These are phyloP conservation scores for Thaumatotibia leucotreta DNA, from an alignment of 1,140 invertebrate species.

Conservation along the genomic window DNA sequence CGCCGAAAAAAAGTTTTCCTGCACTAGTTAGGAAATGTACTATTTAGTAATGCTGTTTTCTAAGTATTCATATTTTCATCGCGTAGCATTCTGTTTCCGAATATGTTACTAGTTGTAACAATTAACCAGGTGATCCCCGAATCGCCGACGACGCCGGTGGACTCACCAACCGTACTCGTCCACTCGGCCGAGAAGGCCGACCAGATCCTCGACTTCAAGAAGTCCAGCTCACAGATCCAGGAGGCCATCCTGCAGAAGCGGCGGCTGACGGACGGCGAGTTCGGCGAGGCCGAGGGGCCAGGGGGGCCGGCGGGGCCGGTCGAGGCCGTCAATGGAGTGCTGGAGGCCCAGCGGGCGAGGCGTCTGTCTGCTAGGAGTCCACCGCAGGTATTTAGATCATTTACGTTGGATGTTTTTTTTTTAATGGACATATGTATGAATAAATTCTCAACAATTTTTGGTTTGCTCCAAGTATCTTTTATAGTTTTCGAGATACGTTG, in stretches of 20 bases:
- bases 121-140: constrained; percentile 51
- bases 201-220: constrained; percentile 60
- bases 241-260: constrained; percentile 50
- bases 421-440: too few relatives aligned
- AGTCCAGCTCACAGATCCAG: constrained; percentile 56
- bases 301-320: constrained; percentile 39
- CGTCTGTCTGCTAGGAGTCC: constrained; percentile 2
- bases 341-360: constrained; percentile 38
- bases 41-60: too few relatives aligned
- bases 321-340: constrained; percentile 55
- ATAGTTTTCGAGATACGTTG: too few relatives aligned
- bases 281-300: constrained; percentile 28
- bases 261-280: neutral
- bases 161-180: constrained; percentile 35
- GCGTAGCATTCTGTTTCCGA: too few relatives aligned
- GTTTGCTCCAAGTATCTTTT: too few relatives aligned
- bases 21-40: too few relatives aligned
- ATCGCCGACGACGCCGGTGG: constrained; percentile 50
- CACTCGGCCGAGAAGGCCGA: constrained; percentile 50
- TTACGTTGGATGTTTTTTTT: too few relatives aligned
- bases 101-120: too few relatives aligned
- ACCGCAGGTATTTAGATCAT: neutral
- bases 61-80: too few relatives aligned
- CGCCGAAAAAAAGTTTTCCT: too few relatives aligned
- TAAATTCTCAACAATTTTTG: too few relatives aligned